A percentile compares a stretch with the other conserved stretches of the same genome.
Evolutionary conservation across 2,888 invertebrate genomes (phyloP).

Genomic region (Eupithecia inturbata): DNA sequence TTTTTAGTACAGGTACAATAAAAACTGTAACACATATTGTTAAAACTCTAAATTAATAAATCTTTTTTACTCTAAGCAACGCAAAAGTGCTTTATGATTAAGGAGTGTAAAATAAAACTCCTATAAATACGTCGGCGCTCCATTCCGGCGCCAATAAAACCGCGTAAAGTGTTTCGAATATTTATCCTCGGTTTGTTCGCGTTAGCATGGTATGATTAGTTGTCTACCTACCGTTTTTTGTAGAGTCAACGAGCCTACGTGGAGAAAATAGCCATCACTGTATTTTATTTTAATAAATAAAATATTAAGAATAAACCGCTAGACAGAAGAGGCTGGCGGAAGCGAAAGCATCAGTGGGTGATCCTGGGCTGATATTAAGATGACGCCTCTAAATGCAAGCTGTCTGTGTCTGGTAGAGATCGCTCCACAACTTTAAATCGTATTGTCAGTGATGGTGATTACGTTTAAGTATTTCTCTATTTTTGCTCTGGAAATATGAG

Average conservation of each 20-base stretch:
- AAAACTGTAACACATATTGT: not conserved
- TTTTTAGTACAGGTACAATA: not conserved
- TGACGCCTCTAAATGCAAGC: too few relatives aligned
- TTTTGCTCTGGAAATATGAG: too few relatives aligned
- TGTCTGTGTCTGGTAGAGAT: too few relatives aligned
- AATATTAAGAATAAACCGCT: too few relatives aligned
- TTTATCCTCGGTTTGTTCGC: slow-evolving; percentile 21
- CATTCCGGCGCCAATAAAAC: slow-evolving; percentile 27
- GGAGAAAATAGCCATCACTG: not conserved
- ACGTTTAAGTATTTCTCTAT: too few relatives aligned
- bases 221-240: not conserved
- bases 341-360: too few relatives aligned
- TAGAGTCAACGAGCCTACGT: not conserved
- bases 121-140: slow-evolving; percentile 25
- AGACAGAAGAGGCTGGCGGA: too few relatives aligned
- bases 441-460: too few relatives aligned
- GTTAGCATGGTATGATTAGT: slow-evolving; percentile 24
- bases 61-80: slow-evolving; percentile 11
- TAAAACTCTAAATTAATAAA: not conserved
- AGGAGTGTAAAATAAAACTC: not conserved
- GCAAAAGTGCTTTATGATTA: not conserved
- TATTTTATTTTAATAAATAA: not conserved
- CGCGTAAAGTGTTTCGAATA: slow-evolving; percentile 28
- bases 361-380: too few relatives aligned
- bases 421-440: too few relatives aligned